Evolutionary conservation across 2,113 vertebrate genomes (phyloP), one percentile per base, ranked within the genome.

Genomic region (Chaetops frenatus): DNA sequence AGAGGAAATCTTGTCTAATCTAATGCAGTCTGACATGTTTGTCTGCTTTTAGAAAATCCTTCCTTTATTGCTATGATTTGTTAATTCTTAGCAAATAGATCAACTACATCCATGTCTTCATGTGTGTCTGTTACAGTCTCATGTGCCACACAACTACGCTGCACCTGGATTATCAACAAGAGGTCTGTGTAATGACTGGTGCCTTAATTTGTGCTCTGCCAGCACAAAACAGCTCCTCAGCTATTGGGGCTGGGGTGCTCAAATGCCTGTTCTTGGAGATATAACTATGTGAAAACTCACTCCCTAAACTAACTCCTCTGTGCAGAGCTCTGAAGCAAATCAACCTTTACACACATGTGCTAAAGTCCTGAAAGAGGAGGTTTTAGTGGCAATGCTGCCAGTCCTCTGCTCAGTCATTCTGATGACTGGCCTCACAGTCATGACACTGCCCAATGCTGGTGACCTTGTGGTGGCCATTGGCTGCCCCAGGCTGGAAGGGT

Each of bases 381-480:
- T 90, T 94, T 94, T 81, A 96, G 96, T 95, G 96, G 92, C 94
- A 95, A n/a, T 19, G 57, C 88, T 86, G n/a, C 48, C 85, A 66
- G 73, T 64, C 62, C 72, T 90, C 78, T 81, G 76, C 95, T 93
- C 84, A 95, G 95, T 51, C 19, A 12, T 64, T 86, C 91, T 58
- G 38, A 60, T 27, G 58, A 50, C 61, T 69, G 62, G 33, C 64
- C 28, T 82, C 79, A 71, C 94, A 92, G 81, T 86, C 96, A 92
- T 33, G 38, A 81, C 45, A 47, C 95, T 93, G 94, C 95, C 95
- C 93, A 70, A 15, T 61, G 87, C 88, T 70, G 88, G 90, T 97
- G 95, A 94, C 96, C 96, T 95, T 67, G n/a, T 61, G 50, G 73
- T 89, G 93, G 85, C 86, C 97, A 96, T 82, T 93, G 82, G 91